Conservation (phyloP, 2,113 vertebrate genomes). For the Urocynchramus pylzowi region DNA sequence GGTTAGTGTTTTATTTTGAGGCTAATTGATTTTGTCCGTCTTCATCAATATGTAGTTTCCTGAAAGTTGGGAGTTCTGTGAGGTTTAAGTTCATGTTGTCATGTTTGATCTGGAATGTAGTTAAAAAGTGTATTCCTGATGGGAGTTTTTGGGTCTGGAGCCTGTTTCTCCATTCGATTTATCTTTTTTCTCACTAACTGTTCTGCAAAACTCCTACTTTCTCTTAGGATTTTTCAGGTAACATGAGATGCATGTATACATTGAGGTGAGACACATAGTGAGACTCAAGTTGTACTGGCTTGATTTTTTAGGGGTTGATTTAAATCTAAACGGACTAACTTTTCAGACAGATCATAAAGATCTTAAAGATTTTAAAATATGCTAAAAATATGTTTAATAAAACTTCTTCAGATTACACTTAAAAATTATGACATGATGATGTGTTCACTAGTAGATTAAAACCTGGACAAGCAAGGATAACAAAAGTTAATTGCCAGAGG, state of each 20-base stretch:
- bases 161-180: neutral
- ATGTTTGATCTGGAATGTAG: neutral
- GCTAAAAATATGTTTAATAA: neutral
- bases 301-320: neutral
- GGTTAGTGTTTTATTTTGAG: neutral
- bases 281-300: neutral
- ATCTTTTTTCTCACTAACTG: neutral
- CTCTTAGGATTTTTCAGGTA: neutral
- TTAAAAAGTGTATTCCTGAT: neutral
- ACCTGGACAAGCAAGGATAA: neutral
- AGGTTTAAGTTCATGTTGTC: neutral
- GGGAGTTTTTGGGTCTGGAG: neutral
- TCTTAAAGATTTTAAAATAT: neutral
- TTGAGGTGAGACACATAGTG: neutral
- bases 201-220: neutral
- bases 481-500: neutral
- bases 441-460: neutral
- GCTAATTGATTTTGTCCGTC: neutral
- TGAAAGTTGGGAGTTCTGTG: neutral
- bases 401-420: neutral
- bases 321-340: neutral
- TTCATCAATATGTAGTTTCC: neutral
- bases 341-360: neutral
- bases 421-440: neutral
- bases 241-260: neutral